These are phyloP conservation scores for Nomada hirtipes DNA, from an alignment of 2,888 invertebrate species.

Conservation along the genomic window DNA sequence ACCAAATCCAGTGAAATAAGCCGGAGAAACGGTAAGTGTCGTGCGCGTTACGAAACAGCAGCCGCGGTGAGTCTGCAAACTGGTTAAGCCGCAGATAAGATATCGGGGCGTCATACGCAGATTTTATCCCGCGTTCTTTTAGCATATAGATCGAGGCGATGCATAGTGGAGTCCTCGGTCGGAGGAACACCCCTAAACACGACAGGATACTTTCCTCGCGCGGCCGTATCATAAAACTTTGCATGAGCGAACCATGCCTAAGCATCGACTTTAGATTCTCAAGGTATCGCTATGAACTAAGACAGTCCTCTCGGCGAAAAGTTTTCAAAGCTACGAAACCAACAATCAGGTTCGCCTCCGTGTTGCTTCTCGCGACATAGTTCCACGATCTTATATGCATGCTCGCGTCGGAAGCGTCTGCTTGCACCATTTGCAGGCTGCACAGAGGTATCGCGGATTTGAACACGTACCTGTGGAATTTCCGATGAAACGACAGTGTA, in stretches of 20 bases:
- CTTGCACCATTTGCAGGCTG: constrained; percentile 13
- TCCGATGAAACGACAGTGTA: constrained; percentile 10
- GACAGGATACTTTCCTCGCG: constrained; percentile 31
- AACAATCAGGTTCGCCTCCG: background rate
- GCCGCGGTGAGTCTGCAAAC: constrained; percentile 38
- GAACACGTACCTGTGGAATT: background rate
- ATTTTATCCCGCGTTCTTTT: constrained; percentile 65
- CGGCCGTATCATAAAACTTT: constrained; percentile 42
- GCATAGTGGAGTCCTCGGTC: background rate
- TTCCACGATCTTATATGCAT: background rate
- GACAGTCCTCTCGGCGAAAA: constrained; percentile 3
- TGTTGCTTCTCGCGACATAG: background rate
- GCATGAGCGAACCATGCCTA: constrained; percentile 16
- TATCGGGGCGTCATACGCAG: constrained; percentile 32
- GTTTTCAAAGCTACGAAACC: constrained; percentile 13
- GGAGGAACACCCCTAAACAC: constrained; percentile 4
- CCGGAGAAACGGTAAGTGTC: constrained; percentile 1
- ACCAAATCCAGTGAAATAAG: background rate
- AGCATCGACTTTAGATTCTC: constrained; percentile 36
- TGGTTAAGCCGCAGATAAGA: constrained; percentile 58
- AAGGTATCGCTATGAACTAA: background rate
- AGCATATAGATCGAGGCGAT: constrained; percentile 74
- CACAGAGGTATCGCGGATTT: constrained; percentile 1
- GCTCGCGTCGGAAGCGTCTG: background rate
- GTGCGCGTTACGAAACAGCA: constrained; percentile 26